Percentiles rank a stretch among this genome's conserved stretches.
phyloP scores from a whole-genome alignment of 2,888 invertebrate species.

The Scaptodrosophila latifasciaeformis region DNA sequence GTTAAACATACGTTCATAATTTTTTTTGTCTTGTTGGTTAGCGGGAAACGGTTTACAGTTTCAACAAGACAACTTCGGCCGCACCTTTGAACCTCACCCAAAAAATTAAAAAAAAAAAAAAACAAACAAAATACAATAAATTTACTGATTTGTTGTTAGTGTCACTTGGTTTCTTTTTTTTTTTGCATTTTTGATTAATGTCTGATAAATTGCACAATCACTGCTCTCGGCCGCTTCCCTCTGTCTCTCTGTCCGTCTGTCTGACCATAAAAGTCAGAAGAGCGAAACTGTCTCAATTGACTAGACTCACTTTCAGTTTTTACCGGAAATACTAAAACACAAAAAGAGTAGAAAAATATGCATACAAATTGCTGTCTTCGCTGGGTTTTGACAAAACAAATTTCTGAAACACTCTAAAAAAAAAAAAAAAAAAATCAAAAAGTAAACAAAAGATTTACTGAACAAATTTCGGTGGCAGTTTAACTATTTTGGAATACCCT shows the following conservation, averaged over 20 bases:
- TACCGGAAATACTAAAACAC: constrained; percentile 13
- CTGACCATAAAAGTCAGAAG: not conserved
- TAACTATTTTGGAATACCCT: no score
- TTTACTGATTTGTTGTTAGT: not conserved
- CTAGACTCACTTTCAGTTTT: constrained; percentile 10
- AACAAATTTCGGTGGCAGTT: no score
- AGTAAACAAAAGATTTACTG: no score
- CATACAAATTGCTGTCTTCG: constrained; percentile 14
- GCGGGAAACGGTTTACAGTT: not conserved
- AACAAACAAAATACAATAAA: no score
- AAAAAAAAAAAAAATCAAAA: no score
- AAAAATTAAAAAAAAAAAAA: no score
- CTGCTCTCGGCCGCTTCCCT: no score
- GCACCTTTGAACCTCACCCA: no score
- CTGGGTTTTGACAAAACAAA: no score
- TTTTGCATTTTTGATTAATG: not conserved
- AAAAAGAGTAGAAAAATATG: constrained; percentile 37
- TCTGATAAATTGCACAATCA: not conserved
- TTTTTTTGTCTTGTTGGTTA: not conserved
- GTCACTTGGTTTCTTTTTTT: not conserved
- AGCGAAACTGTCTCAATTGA: not conserved
- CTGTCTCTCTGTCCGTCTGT: not conserved
- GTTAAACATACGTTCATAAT: constrained; percentile 22
- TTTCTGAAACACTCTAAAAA: constrained; percentile 32
- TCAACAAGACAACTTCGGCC: no score